Evolutionary conservation across 2,113 vertebrate genomes (phyloP).

Genomic region (Dasypus novemcinctus): DNA sequence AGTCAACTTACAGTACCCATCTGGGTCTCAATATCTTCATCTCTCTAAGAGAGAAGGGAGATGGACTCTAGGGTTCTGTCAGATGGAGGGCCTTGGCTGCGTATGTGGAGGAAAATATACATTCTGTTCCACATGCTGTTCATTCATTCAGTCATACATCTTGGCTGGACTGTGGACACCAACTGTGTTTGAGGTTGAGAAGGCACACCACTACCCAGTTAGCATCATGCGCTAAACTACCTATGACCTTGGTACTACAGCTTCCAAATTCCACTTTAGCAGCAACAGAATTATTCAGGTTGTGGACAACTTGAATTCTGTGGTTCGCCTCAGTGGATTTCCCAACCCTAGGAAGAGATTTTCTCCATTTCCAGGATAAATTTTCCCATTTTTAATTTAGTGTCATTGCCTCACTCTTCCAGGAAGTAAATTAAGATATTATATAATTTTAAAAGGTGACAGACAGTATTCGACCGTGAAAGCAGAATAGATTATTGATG

Average conservation of each 20-base stretch:
- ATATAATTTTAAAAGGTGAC: neutral
- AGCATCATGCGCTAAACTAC: no score
- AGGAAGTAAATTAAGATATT: neutral
- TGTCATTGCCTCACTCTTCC: neutral
- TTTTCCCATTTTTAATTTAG: neutral
- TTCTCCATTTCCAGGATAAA: neutral
- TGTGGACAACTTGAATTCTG: neutral
- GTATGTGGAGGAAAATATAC: accelerated
- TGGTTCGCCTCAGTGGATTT: neutral
- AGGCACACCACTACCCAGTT: accelerated
- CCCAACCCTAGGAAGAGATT: neutral
- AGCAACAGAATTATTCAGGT: neutral
- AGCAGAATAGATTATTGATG: neutral
- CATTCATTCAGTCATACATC: neutral
- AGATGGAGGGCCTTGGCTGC: neutral
- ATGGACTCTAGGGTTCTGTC: neutral
- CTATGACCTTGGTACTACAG: neutral
- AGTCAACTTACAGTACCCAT: neutral
- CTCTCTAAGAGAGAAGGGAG: neutral
- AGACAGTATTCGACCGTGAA: neutral
- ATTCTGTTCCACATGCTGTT: neutral
- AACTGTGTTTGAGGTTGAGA: accelerated
- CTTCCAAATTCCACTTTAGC: neutral
- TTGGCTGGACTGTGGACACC: neutral
- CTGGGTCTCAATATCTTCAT: neutral